Percentiles rank a stretch among this genome's conserved stretches.
Evolutionary conservation across 2,797 vertebrate genomes (phyloP).

Genomic region (Intellagama lesueurii): DNA sequence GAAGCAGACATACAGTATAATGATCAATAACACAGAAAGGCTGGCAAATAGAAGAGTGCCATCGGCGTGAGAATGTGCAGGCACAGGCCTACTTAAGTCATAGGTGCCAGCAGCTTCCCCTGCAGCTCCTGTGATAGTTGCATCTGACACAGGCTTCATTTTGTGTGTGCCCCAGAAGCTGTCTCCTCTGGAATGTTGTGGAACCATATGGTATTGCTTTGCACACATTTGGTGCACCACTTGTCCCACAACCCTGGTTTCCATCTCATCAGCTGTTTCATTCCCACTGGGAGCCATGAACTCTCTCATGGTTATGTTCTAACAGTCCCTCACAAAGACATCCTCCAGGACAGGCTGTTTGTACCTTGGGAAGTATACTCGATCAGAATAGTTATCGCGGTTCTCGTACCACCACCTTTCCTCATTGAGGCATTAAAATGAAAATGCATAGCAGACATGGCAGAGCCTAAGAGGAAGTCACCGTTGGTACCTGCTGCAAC

Average conservation of each 20-base stretch:
- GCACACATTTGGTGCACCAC: constrained; percentile 25
- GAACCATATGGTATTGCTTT: background rate
- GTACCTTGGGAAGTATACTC: constrained; percentile 65
- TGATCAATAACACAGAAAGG: constrained; percentile 47
- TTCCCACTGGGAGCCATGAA: constrained; percentile 41
- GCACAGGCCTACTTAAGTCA: constrained; percentile 63
- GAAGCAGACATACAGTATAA: constrained; percentile 65
- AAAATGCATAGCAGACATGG: constrained; percentile 65
- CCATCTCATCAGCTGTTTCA: background rate
- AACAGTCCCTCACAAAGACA: constrained; percentile 72
- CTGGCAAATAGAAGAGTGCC: constrained; percentile 51
- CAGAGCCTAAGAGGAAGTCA: constrained; percentile 69
- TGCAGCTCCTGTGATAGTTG: constrained; percentile 31
- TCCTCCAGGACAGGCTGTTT: constrained; percentile 59
- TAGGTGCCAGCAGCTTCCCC: constrained; percentile 55
- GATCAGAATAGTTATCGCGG: constrained; percentile 68
- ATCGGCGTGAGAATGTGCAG: constrained; percentile 60
- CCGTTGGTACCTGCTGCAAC: constrained; percentile 64
- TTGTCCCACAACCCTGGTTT: background rate
- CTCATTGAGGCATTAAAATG: constrained; percentile 64
- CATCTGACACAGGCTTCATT: constrained; percentile 56
- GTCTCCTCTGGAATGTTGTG: background rate
- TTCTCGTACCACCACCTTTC: constrained; percentile 72
- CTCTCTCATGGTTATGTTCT: constrained; percentile 72
- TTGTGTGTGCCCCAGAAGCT: constrained; percentile 46